Evolutionary conservation across 23 tunicate species (phyloP), one percentile per base, ranked within the genome.

Genomic region (Phallusia fumigata): DNA sequence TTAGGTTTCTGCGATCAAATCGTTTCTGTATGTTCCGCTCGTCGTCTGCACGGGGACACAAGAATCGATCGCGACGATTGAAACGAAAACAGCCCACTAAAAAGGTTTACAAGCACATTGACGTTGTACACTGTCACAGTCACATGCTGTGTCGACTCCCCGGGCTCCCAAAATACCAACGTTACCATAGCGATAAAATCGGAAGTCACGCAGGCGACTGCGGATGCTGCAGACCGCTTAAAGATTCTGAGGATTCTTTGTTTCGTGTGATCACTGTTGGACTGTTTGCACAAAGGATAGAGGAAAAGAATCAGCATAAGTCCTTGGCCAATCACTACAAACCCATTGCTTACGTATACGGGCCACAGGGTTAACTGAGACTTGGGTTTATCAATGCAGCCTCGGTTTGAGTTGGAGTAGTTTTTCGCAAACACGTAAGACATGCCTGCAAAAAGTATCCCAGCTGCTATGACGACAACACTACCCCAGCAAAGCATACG

Each of bases 281-380:
- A 21, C 13, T 58, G 69, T 6, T 21, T 21, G 15, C 77, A 33
- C 30, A 74, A 30, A 3, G 77, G 77, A 30, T 74, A 74, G 19
- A 74, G 36, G 34, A 74, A 74, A 2, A 74, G 77, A 74, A 74
- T 11, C 35, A 74, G 30, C 77, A 74, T 74, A 34, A 74, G 77
- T 19, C 44, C 36, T 74, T 74, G 77, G 22, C 77, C 77, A 74
- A 74, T 30, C 8, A 13, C 1, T 3, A 31, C 44, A 33, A 74
- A 2, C 3, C 33, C 34, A 19, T 74, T 74, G 30, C 44, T 33
- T 19, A 19, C 44, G 44, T 74, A 74, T 16, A 74, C 44, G 5
- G 77, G 77, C 77, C 77, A 74, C 22, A 74, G 2, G 8, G 12
- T 74, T 1, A 21, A 74, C 44, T 74, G 15, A 6, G 26, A 18